Conservation (phyloP, 2,797 vertebrate genomes). For the Silurus aristotelis region DNA sequence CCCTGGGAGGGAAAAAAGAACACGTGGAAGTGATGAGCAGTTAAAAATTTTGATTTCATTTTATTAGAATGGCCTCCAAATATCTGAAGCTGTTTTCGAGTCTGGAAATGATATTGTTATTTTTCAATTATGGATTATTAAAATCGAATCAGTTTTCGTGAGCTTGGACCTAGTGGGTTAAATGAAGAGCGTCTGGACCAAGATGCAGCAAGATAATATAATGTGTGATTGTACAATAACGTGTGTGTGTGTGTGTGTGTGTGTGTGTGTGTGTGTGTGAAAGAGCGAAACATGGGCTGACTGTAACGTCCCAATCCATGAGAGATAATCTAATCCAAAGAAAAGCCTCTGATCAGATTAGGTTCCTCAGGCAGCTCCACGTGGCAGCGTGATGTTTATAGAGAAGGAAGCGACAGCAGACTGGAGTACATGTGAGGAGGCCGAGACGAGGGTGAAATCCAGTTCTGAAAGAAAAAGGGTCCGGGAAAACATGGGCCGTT, state of each 20-base stretch:
- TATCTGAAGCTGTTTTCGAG: neutral
- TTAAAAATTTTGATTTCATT: neutral
- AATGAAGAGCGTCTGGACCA: neutral
- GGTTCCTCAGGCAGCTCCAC: slow-evolving; percentile 8
- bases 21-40: neutral
- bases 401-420: slow-evolving; percentile 14
- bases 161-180: neutral
- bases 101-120: neutral
- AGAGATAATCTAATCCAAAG: slow-evolving; percentile 24
- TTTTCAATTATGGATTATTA: neutral
- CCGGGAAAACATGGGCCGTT: slow-evolving; percentile 17
- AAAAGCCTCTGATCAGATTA: slow-evolving; percentile 38
- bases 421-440: slow-evolving; percentile 26
- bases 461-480: neutral
- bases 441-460: slow-evolving; percentile 14
- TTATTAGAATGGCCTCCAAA: neutral
- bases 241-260: neutral
- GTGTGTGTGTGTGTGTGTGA: neutral
- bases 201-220: neutral
- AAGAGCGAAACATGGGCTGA: neutral
- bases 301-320: slow-evolving; percentile 16
- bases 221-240: neutral
- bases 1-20: neutral
- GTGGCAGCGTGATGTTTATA: slow-evolving; percentile 10
- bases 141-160: too few relatives aligned